These are phyloP conservation scores for Physocephala rufipes DNA, from an alignment of 2,888 invertebrate genomes.

Conservation along the genomic window DNA sequence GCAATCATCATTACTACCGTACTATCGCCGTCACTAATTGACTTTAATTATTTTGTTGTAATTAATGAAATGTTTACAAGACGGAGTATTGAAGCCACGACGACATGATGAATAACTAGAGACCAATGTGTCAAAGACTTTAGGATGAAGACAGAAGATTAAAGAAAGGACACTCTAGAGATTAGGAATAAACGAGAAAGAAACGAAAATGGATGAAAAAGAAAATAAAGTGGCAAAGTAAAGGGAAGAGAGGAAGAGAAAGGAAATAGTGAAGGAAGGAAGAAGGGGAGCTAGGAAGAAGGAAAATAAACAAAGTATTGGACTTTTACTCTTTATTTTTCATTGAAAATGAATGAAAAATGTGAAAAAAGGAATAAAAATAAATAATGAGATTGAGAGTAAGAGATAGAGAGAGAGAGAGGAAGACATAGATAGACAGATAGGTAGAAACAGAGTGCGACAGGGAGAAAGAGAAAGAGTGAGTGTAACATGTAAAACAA, in stretches of 20 bases:
- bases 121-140: slow-evolving; percentile 5
- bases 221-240: neutral
- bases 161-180: neutral
- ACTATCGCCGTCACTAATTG: slow-evolving; percentile 51
- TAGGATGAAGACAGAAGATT: neutral
- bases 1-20: slow-evolving; percentile 18
- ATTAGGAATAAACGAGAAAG: neutral
- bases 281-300: too few species aligned
- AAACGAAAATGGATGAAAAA: neutral
- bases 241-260: neutral
- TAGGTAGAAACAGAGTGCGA: neutral
- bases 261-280: neutral
- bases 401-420: neutral
- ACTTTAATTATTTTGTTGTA: slow-evolving; percentile 61
- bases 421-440: neutral
- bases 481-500: too few species aligned
- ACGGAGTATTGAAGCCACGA: neutral
- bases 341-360: too few species aligned
- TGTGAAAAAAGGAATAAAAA: too few species aligned
- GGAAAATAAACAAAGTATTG: too few species aligned
- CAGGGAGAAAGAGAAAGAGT: neutral
- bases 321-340: too few species aligned
- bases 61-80: slow-evolving; percentile 56
- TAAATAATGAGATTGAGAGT: too few species aligned
- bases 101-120: slow-evolving; percentile 4